Percentiles rank a stretch among this genome's conserved stretches.
phyloP scores from a whole-genome alignment of 35 echinoderm and acorn worm genomes.

The Strongylocentrotus purpuratus region DNA sequence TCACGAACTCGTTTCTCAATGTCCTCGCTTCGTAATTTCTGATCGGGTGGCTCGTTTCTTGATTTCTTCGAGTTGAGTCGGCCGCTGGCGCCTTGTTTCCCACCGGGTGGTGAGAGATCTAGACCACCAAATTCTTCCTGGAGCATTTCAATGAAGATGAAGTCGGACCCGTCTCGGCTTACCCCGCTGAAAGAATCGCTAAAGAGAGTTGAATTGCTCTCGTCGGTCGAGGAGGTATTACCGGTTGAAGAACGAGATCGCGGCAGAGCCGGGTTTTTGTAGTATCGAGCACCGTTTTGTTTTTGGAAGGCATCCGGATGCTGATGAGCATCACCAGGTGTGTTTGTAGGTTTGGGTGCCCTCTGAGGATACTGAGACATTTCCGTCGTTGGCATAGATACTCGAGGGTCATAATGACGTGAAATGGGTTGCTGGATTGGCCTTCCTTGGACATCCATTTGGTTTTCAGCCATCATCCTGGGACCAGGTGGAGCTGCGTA shows the following conservation, averaged over 20 bases:
- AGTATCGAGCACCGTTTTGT: conserved; percentile 44
- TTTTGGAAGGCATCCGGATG: not conserved
- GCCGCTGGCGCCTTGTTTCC: conserved; percentile 30
- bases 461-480: not conserved
- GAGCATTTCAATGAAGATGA: conserved; percentile 90
- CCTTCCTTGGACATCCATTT: not conserved
- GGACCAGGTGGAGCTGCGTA: conserved; percentile 11
- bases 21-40: conserved; percentile 80
- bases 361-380: conserved; percentile 31
- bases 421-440: not conserved
- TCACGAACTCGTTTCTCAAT: conserved; percentile 88
- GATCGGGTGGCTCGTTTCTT: conserved; percentile 54
- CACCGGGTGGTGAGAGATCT: conserved; percentile 16
- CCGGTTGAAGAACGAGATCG: conserved; percentile 44
- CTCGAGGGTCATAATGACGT: conserved; percentile 19
- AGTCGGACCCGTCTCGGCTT: conserved; percentile 69
- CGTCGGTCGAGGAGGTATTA: conserved; percentile 32
- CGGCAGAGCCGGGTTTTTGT: conserved; percentile 35
- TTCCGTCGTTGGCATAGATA: not conserved
- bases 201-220: conserved; percentile 28
- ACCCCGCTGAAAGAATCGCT: conserved; percentile 51
- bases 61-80: not conserved
- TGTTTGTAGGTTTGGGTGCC: not conserved
- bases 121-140: conserved; percentile 86
- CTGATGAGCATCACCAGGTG: not conserved